Evolutionary conservation across 2,888 invertebrate genomes (phyloP), one percentile per base, ranked within the genome.

Genomic region (Pheosia tremula): DNA sequence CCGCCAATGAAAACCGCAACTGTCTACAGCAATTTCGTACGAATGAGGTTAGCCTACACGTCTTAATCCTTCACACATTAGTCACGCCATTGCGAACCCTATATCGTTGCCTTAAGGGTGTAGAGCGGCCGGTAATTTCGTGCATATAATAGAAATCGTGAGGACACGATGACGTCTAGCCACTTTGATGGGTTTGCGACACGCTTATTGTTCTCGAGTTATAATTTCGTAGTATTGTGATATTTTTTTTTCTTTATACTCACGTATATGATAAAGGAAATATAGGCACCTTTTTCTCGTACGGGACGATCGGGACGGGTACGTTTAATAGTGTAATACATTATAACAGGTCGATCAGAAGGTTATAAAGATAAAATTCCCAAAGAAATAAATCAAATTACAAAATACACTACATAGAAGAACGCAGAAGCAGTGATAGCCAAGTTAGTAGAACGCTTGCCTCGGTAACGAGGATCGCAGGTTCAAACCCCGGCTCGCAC

Each of bases 101-200:
- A 62, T 37, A 0, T 0, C 57, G 0, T 41, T 8, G 13, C 5
- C 5, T 38, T 70, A 73, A 58, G 56, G 37, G 63, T 41, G 59
- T 57, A 36, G 37, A 13, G 10, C 6, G 11, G 49, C 50, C 54
- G 67, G 69, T 76, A 82, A 83, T 72, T 80, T 82, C n/a, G 55
- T 77, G 79, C 75, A 71, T 78, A 70, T 86, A 87, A 88, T 88
- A 82, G 84, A 85, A 87, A 80, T 85, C 86, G 88, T 87, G 88
- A 85, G 76, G 80, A 69, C 69, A 80, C 73, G 71, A 10, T 39
- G 69, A 73, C 72, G 76, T 79, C 74, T 77, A 67, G 61, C 71
- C 69, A 78, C 71, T 77, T 77, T 77, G 75, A 74, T 78, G 80
- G 82, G 75, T 78, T 84, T 82, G 82, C 81, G 81, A 83, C 82